A percentile compares a stretch with the other conserved stretches of the same genome.
These are phyloP conservation scores for Caenorhabditis japonica DNA, from an alignment of 2,888 invertebrate species.

Conservation along the genomic window DNA sequence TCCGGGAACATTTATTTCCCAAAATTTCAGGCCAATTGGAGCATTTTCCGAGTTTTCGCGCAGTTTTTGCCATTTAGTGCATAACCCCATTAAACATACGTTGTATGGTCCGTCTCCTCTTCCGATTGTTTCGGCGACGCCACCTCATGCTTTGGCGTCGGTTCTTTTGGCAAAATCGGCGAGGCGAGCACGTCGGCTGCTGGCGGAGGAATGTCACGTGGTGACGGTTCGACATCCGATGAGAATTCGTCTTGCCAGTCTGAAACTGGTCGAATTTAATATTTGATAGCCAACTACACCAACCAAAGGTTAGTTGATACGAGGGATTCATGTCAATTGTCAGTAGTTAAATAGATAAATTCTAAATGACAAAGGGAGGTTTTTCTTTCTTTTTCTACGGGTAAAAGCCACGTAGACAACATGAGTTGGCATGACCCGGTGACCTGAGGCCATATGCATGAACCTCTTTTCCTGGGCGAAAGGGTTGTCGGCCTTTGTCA, in stretches of 20 bases:
- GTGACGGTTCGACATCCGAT: slow-evolving; percentile 66
- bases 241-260: slow-evolving; percentile 77
- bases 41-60: no score
- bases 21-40: no score
- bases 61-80: no score
- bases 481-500: no score
- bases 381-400: no score
- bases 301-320: slow-evolving; percentile 25
- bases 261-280: slow-evolving; percentile 40
- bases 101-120: slow-evolving; percentile 36
- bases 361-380: no score
- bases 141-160: slow-evolving; percentile 16
- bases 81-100: not conserved
- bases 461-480: no score
- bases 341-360: no score
- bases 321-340: slow-evolving; percentile 15
- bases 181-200: slow-evolving; percentile 24
- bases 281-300: not conserved
- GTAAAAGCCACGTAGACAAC: no score
- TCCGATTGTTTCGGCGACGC: slow-evolving; percentile 28
- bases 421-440: no score
- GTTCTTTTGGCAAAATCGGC: slow-evolving; percentile 23
- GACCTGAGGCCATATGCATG: no score
- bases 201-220: slow-evolving; percentile 52
- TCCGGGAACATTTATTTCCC: no score